Percentiles rank a stretch among this genome's conserved stretches.
These are phyloP conservation scores for Melanotaenia pygmaea DNA, from an alignment of 2,797 vertebrate genomes.

Conservation along the genomic window DNA sequence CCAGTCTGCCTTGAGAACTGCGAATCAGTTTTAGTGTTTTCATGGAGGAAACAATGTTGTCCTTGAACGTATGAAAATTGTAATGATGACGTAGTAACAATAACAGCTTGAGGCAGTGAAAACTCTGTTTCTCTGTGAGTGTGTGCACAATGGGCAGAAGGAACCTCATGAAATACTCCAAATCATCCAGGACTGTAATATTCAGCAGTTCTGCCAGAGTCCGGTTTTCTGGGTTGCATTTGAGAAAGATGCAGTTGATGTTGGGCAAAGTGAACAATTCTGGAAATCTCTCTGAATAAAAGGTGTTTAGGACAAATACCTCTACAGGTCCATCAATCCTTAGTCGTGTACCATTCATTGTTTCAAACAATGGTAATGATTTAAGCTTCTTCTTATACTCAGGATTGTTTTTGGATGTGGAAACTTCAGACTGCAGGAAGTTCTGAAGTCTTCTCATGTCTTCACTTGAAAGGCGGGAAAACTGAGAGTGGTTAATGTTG, in stretches of 20 bases:
- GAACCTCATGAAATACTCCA: slow-evolving; percentile 75
- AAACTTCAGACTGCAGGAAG: slow-evolving; percentile 66
- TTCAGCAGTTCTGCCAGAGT: slow-evolving; percentile 28
- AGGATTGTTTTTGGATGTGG: slow-evolving; percentile 32
- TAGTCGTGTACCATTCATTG: slow-evolving; percentile 55
- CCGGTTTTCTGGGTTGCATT: slow-evolving; percentile 4
- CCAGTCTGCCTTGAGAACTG: slow-evolving; percentile 61
- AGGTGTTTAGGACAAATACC: slow-evolving; percentile 62
- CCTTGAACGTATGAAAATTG: fast-evolving
- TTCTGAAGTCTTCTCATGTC: slow-evolving; percentile 60
- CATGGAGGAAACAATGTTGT: slow-evolving; percentile 59
- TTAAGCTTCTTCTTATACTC: slow-evolving; percentile 64
- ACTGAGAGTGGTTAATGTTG: slow-evolving; percentile 53
- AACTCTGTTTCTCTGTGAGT: slow-evolving; percentile 57
- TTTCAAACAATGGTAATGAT: slow-evolving; percentile 82
- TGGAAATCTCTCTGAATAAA: slow-evolving; percentile 31
- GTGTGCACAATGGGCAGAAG: slow-evolving; percentile 67
- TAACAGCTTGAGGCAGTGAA: slow-evolving; percentile 71
- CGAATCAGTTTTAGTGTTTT: slow-evolving; percentile 64
- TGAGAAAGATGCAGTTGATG: slow-evolving; percentile 67
- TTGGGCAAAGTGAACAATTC: slow-evolving; percentile 56
- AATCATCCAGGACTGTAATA: slow-evolving; percentile 59
- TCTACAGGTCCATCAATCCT: slow-evolving; percentile 56
- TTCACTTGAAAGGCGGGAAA: slow-evolving; percentile 49
- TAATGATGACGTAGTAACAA: neutral